Evolutionary conservation across 2,797 vertebrate species (phyloP), one percentile per base, ranked within the genome.

Genomic region (Sitta carolinensis): DNA sequence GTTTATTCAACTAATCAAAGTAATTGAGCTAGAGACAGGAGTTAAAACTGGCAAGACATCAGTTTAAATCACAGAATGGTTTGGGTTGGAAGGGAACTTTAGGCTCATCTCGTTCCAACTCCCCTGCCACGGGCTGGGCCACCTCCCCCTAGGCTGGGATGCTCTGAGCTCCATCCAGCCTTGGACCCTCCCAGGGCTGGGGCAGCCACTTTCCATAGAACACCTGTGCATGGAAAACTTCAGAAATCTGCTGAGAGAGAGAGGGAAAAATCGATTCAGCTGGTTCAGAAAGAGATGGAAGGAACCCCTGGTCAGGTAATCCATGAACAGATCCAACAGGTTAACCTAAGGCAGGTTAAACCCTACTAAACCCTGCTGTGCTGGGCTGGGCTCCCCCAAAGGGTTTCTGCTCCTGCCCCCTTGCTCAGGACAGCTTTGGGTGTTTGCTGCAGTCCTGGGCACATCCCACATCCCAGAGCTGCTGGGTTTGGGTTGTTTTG

Each of bases 181-280:
- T n/a, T 2, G 36, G 25, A 1, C 32, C 11, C 7, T 21, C 4
- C 30, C 42, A 32, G 32, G 34, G 40, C 0, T 5, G 43, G 50
- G 20, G 3, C 29, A 51, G 57, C 36, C 78, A 8, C 43, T n/a
- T 4, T 2, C 6, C 10, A 0, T 4, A 0, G 27, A 61, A 2
- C 13, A 4, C 2, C 51, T 16, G 6, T 59, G 27, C 27, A 7
- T 5, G 27, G n/a, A 20, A 27, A n/a, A 3, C 47, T 11, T 19
- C 5, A 32, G 16, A 2, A 7, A 2, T 17, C 16, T 64, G 7
- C 13, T 57, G 36, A 0, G 0, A 0, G 0, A 5, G 11, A 26
- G 14, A 4, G 8, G 22, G 16, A 23, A 7, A 7, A 6, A 11
- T 7, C 7, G 3, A 7, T 38, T 67, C 29, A 58, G 23, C 16